Evolutionary conservation across 2,888 invertebrate species (phyloP), one percentile per base, ranked within the genome.

Genomic region (Diaprepes abbreviatus): DNA sequence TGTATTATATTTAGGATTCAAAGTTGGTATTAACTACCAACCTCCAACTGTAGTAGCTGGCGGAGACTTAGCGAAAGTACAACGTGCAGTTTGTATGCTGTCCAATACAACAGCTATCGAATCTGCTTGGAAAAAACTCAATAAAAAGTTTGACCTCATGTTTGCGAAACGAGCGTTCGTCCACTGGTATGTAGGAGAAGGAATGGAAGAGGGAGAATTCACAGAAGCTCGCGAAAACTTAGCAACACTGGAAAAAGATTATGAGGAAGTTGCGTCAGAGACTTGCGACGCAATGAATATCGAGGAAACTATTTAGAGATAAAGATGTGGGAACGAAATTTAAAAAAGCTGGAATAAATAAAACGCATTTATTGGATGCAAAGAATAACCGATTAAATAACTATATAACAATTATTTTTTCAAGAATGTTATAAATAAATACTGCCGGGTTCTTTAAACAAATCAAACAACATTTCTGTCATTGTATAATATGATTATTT

Each of bases 81-180:
- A 93, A 76, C 89, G 96, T 73, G 95, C 96, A 35, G 94, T 94
- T 24, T 96, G 95, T 80, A 95, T 96, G 93, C 86, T 90, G 81
- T 94, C 89, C 80, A 97, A 97, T 85, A 96, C 96, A 4, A 97
- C 95, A 14, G 95, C 95, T 75, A 95, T 96, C 79, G 91, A 92
- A 10, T 92, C 94, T 79, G 95, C 95, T 55, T 96, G 95, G 92
- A 91, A 92, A 74, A 93, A 94, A 80, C 88, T 97, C 66, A 93
- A 96, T 85, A 92, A 92, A 85, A 98, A 97, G 85, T 96, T 97
- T 83, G 97, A 97, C 85, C 88, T 97, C 79, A 95, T 96, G 95
- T 96, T 92, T 85, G 91, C 93, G 74, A 96, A 96, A 86, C 87
- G 94, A 71, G 97, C 97, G 55, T 98, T 98, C 81, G 95, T 97